phyloP scores from a whole-genome alignment of 2,113 vertebrate genomes.

The Orthochromis malagaraziensis region DNA sequence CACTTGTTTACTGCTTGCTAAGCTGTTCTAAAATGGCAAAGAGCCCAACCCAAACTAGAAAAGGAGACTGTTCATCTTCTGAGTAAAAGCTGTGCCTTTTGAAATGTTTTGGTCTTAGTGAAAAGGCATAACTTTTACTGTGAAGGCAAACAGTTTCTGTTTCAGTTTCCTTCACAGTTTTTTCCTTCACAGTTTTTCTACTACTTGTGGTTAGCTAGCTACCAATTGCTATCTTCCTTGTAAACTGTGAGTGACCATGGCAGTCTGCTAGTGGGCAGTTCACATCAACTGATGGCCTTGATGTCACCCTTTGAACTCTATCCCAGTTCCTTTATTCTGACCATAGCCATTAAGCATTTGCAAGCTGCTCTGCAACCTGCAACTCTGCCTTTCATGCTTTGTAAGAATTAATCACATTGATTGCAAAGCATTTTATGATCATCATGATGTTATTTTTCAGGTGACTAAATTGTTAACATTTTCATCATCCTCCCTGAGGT shows the following conservation, averaged over 20 bases:
- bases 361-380: not conserved
- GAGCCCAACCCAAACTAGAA: not conserved
- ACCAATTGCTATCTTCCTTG: not conserved
- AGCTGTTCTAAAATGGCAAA: not conserved
- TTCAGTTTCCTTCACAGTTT: not conserved
- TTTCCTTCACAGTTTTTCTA: rapidly evolving
- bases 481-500: not conserved
- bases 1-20: not conserved
- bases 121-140: not conserved
- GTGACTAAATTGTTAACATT: not conserved
- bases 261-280: not conserved
- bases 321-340: not conserved
- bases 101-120: not conserved
- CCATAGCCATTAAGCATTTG: not conserved
- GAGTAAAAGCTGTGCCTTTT: not conserved
- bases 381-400: not conserved
- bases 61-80: not conserved
- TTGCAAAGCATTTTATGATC: not conserved
- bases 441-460: not conserved
- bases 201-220: not conserved
- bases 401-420: not conserved
- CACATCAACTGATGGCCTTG: not conserved
- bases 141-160: not conserved
- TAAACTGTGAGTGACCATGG: not conserved
- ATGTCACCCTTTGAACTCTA: not conserved